Evolutionary conservation across 2,113 vertebrate genomes (phyloP).

Genomic region (Oreochromis spilurus): DNA sequence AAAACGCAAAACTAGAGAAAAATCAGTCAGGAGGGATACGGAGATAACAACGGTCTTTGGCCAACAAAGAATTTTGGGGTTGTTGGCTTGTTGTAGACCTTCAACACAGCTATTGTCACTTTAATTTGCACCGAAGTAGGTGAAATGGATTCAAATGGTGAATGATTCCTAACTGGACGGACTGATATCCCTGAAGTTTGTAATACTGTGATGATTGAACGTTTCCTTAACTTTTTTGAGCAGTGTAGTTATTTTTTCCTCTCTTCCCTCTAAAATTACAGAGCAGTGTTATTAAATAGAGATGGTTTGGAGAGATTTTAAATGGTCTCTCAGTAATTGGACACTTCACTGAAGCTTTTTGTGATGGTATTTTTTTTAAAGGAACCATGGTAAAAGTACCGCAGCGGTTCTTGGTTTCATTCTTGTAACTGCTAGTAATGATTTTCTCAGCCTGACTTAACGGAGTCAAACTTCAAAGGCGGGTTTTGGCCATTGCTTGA

Average conservation of each 20-base stretch:
- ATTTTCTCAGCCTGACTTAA: not conserved
- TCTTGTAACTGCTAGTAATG: not conserved
- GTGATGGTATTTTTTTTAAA: constrained; percentile 10
- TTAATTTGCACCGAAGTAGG: not conserved
- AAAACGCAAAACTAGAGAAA: not conserved
- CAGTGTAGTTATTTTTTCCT: not conserved
- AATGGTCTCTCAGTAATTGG: not conserved
- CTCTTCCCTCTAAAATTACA: constrained; percentile 30
- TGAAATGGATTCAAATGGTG: not conserved
- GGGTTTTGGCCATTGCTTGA: not conserved
- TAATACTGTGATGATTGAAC: not conserved
- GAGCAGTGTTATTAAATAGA: constrained; percentile 10
- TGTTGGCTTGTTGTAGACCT: not conserved
- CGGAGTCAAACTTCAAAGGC: constrained; percentile 1
- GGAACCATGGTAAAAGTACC: not conserved
- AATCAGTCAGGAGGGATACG: not conserved
- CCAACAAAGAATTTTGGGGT: not conserved
- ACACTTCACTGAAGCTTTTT: not conserved
- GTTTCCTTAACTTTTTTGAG: not conserved
- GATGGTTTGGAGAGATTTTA: not conserved
- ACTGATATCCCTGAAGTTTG: not conserved
- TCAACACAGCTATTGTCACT: not conserved
- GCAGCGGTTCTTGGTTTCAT: not conserved
- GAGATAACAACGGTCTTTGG: not conserved
- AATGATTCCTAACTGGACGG: not conserved